Percentiles rank a stretch among this genome's conserved stretches.
These are phyloP conservation scores for Axea sp. DNA, from an alignment of 2,888 invertebrate genomes.

Conservation along the genomic window DNA sequence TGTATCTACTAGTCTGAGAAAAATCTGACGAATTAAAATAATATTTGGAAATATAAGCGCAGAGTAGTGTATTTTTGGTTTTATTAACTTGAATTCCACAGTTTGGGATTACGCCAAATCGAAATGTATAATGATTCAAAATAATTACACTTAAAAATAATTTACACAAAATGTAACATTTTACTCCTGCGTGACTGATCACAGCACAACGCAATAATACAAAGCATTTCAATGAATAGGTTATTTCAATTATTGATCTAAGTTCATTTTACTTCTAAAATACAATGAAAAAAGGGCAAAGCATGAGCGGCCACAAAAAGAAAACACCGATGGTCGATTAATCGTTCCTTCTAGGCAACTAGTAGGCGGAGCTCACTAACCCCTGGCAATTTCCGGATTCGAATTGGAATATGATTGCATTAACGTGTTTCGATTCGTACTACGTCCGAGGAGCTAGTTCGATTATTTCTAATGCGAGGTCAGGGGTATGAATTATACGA, in stretches of 20 bases:
- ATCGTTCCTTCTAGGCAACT: conserved; percentile 64
- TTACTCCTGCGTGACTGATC: conserved; percentile 11
- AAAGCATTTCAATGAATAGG: conserved; percentile 24
- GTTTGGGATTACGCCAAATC: no score
- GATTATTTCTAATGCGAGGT: conserved; percentile 36
- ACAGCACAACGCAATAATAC: neutral
- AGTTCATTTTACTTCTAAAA: conserved; percentile 23
- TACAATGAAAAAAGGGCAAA: conserved; percentile 24
- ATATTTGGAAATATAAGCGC: no score
- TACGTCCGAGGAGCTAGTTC: conserved; percentile 31
- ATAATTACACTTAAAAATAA: no score
- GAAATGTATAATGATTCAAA: no score
- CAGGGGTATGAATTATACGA: conserved; percentile 21
- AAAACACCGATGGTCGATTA: conserved; percentile 56
- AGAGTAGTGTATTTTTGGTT: no score
- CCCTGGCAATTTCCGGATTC: conserved; percentile 77
- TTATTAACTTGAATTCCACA: no score
- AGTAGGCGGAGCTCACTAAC: conserved; percentile 64
- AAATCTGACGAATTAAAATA: no score
- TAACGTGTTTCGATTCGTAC: conserved; percentile 71
- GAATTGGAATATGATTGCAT: conserved; percentile 79
- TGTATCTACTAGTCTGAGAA: no score
- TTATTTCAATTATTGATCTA: conserved; percentile 11
- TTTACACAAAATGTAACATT: no score
- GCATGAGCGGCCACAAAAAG: conserved; percentile 13